phyloP scores from a whole-genome alignment of 2,888 invertebrate genomes.

The Aphidoletes aphidimyza region DNA sequence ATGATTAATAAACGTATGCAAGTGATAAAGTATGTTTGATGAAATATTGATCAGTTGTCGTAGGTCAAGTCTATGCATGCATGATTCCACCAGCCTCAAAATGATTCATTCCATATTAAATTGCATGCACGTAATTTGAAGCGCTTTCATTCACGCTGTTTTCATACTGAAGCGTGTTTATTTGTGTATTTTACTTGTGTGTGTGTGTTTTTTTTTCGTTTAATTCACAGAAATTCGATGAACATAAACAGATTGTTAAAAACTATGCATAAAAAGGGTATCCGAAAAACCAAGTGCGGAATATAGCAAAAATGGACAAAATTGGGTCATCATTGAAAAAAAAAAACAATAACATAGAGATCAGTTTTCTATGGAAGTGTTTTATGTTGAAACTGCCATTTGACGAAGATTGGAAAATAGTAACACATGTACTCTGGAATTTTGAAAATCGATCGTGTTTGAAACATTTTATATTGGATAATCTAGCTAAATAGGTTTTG shows the following conservation, averaged over 20 bases:
- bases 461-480: not conserved
- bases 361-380: too few relatives aligned
- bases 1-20: not conserved
- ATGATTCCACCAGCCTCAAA: not conserved
- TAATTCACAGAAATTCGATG: not conserved
- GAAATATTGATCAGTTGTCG: constrained; percentile 34
- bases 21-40: not conserved
- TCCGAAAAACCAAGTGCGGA: not conserved
- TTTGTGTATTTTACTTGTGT: not conserved
- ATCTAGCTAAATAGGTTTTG: not conserved
- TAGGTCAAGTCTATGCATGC: constrained; percentile 6
- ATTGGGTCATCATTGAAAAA: not conserved
- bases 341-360: not conserved
- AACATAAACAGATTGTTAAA: not conserved
- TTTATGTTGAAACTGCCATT: too few relatives aligned
- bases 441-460: not conserved
- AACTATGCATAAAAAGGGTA: not conserved
- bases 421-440: not conserved
- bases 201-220: not conserved
- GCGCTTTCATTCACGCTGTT: not conserved
- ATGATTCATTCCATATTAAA: not conserved
- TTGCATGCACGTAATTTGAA: not conserved
- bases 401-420: too few relatives aligned
- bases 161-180: not conserved
- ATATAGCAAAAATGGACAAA: not conserved